Base-by-base conservation (phyloP, 2,113 vertebrate genomes). In the Lepus europaeus region DNA sequence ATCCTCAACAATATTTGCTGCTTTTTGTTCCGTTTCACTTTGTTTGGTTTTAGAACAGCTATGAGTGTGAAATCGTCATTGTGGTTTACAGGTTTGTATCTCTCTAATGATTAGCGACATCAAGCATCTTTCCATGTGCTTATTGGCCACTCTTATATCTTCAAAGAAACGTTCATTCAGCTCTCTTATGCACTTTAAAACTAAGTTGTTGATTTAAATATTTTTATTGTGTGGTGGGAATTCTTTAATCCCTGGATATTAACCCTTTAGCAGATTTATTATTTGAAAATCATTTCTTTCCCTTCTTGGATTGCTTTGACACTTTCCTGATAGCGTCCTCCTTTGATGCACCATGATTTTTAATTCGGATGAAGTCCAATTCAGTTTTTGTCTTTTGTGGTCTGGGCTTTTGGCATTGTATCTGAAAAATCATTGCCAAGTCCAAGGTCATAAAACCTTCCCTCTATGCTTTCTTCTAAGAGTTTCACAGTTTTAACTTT, bases 41-140 rank as follows among this genome's bases (percentile, higher is more conserved):
- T 59, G 25, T 68, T 91, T 27, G 68, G 33, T 63, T 85, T 70
- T 5, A 20, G 59, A 59, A 17, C 20, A 59, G 20, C 68, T 56
- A 59, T 23, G 33, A 16, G 27, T 45, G 0, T 81, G 9, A 74
- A 94, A 61, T 76, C 20, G 5, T 76, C 27, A 33, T 14, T 69
- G 20, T 73, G 72, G 25, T 82, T 92, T 95, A 36, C 36, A 83
- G 49, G 79, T 69, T 33, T 94, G 64, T 14, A 70, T 45, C 87
- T 92, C 29, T 59, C 39, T 70, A 80, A 45, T 79, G 68, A 90
- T 64, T 72, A 27, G 16, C 92, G 45, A 87, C 20, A 39, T 29
- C 73, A 39, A 68, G 51, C 19, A 72, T 94, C 80, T 85, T 87
- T 85, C 89, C 3, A 10, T 33, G 20, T 83, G 22, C 51, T 64